Conservation (phyloP, 2,113 vertebrate species). For the Helogale parvula region DNA sequence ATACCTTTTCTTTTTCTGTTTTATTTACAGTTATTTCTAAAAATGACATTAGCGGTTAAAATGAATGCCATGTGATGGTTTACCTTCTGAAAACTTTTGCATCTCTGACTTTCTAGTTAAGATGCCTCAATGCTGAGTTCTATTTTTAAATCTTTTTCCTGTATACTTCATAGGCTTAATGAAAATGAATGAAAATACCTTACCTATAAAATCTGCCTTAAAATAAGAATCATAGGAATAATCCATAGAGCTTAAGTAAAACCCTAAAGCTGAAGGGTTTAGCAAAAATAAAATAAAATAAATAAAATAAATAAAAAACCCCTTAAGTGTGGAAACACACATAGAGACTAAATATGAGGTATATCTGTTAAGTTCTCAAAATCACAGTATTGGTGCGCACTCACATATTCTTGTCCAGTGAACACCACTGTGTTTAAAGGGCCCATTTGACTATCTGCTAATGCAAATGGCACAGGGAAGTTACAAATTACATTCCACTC, state of each 20-base stretch:
- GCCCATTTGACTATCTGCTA: neutral
- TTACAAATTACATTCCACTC: neutral
- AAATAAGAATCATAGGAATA: conserved; percentile 57
- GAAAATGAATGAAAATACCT: conserved; percentile 37
- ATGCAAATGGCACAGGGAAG: neutral
- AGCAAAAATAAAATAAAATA: conserved; percentile 57
- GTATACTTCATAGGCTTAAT: conserved; percentile 14
- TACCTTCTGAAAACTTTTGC: neutral
- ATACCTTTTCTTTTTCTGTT: neutral
- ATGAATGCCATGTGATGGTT: neutral
- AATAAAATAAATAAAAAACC: neutral
- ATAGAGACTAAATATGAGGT: conserved; percentile 33
- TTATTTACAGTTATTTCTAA: neutral
- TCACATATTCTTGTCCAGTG: conserved; percentile 1
- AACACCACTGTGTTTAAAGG: neutral
- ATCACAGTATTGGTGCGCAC: neutral
- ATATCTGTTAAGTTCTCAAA: conserved; percentile 44
- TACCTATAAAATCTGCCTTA: conserved; percentile 63
- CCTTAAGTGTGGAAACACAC: conserved; percentile 69
- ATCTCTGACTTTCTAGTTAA: conserved; percentile 44
- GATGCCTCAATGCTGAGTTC: neutral
- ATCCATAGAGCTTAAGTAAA: conserved; percentile 13
- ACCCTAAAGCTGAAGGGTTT: conserved; percentile 43
- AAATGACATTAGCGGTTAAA: conserved; percentile 31
- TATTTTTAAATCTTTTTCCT: conserved; percentile 14